Conservation (phyloP, 2,113 vertebrate genomes). For the Eulacestoma nigropectus region DNA sequence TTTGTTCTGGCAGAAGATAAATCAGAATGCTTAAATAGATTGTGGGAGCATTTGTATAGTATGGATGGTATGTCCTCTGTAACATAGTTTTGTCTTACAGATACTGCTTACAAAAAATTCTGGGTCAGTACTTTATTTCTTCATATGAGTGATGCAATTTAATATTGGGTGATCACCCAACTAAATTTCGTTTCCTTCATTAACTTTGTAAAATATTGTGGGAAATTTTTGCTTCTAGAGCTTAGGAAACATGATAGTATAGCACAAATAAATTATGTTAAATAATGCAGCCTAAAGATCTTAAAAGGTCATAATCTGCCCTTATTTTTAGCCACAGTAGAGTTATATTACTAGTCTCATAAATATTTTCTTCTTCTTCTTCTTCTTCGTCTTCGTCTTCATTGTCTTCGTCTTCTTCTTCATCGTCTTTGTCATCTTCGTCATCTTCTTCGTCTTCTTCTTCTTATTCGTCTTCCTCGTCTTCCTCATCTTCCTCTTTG, state of each 20-base stretch:
- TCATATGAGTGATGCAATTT: neutral
- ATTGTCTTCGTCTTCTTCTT: too few species aligned
- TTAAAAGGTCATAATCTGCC: neutral
- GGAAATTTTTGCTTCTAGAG: neutral
- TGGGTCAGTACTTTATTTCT: neutral
- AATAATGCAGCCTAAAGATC: neutral
- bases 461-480: too few species aligned
- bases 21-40: neutral
- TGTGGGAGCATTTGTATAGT: neutral
- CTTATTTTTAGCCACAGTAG: neutral
- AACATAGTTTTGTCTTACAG: neutral
- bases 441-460: too few species aligned
- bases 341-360: neutral
- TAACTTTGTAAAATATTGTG: neutral
- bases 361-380: too few species aligned
- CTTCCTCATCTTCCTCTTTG: too few species aligned
- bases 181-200: neutral
- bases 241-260: neutral
- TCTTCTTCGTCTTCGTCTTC: too few species aligned
- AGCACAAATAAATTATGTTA: neutral
- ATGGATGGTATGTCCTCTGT: neutral
- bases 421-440: too few species aligned
- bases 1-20: neutral
- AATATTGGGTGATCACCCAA: neutral
- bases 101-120: neutral